A percentile compares a stretch with the other conserved stretches of the same genome.
phyloP scores from a whole-genome alignment of 2,888 invertebrate genomes.

The Tachina lurida region DNA sequence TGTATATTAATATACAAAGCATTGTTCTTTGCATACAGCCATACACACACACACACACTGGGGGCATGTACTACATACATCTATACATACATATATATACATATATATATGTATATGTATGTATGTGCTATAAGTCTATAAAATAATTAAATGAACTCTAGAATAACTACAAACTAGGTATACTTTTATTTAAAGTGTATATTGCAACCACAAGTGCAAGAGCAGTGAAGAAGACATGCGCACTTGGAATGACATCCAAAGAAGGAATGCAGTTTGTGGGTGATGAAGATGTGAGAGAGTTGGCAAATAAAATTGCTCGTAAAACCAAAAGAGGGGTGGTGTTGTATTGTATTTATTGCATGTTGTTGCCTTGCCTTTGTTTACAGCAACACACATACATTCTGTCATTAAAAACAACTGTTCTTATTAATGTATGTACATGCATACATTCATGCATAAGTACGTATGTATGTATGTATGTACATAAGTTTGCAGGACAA shows the following conservation, averaged over 20 bases:
- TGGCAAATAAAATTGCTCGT: constrained; percentile 25
- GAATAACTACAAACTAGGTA: constrained; percentile 46
- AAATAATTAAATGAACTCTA: constrained; percentile 48
- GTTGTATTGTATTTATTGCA: constrained; percentile 41
- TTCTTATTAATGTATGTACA: not conserved
- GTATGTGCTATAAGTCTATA: constrained; percentile 34
- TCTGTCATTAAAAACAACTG: constrained; percentile 1
- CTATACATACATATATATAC: not conserved
- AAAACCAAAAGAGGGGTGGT: not conserved
- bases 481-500: not conserved
- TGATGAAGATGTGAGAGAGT: constrained; percentile 64
- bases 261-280: constrained; percentile 69
- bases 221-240: constrained; percentile 74
- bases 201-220: constrained; percentile 71
- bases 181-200: constrained; percentile 15
- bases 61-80: too few relatives aligned
- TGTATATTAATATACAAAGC: too few relatives aligned
- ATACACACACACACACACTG: not conserved
- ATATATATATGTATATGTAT: not conserved
- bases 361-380: constrained; percentile 50
- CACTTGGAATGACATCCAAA: constrained; percentile 59
- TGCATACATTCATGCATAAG: not conserved
- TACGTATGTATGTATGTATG: too few relatives aligned
- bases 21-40: not conserved
- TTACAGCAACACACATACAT: constrained; percentile 24